Percentiles rank a stretch among this genome's conserved stretches.
These are phyloP conservation scores for Cantharis rufa DNA, from an alignment of 2,888 invertebrate species.

Conservation along the genomic window DNA sequence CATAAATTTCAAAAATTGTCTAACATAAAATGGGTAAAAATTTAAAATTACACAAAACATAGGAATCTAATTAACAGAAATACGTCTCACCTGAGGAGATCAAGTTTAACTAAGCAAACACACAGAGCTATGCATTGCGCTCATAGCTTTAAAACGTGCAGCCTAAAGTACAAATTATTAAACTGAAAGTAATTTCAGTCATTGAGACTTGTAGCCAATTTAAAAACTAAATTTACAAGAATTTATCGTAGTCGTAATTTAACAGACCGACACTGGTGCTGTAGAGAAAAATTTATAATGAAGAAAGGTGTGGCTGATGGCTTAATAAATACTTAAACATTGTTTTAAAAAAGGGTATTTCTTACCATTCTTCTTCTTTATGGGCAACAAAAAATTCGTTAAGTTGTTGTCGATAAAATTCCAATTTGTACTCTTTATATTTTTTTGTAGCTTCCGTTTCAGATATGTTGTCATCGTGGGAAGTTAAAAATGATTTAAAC, in stretches of 20 bases:
- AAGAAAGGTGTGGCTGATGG: conserved; percentile 35
- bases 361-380: conserved; percentile 99
- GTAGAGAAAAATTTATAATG: conserved; percentile 51
- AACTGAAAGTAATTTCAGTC: background rate
- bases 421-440: conserved; percentile 97
- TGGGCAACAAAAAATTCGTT: conserved; percentile 98
- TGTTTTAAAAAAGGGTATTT: conserved; percentile 28
- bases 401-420: conserved; percentile 93
- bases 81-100: conserved; percentile 55
- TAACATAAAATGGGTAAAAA: background rate
- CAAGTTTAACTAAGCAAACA: conserved; percentile 49
- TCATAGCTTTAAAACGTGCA: conserved; percentile 46
- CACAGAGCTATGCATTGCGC: conserved; percentile 58
- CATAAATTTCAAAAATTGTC: background rate
- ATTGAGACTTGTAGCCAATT: background rate
- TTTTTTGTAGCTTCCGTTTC: conserved; percentile 95
- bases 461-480: conserved; percentile 98
- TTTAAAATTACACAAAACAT: background rate
- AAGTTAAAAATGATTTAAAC: conserved; percentile 93
- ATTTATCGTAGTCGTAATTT: background rate
- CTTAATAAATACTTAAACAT: background rate
- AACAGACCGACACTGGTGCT: conserved; percentile 37
- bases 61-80: conserved; percentile 26
- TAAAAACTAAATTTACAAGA: background rate
- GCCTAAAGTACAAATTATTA: background rate